Evolutionary conservation across 2,888 invertebrate species (phyloP), one percentile per base, ranked within the genome.

Genomic region (Netelia fuscicornis): DNA sequence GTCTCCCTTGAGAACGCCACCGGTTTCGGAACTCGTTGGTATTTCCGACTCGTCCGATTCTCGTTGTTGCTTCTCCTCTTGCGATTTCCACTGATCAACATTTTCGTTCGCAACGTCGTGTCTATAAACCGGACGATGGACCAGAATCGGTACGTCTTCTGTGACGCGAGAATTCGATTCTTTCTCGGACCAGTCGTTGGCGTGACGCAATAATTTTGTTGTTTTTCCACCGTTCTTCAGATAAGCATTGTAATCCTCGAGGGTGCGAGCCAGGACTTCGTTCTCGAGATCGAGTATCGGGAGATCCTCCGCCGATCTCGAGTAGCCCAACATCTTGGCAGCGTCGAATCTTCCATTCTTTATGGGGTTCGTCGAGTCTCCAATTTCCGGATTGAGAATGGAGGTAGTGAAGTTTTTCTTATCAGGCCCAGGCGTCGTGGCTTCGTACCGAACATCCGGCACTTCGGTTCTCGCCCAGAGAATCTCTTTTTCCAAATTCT

Each of bases 261-360:
- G 72, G 1, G 91, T 92, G 25, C 91, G 88, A 60, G 91, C 90
- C 17, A 92, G 88, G 2, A 93, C 90, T 37, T 93, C 91, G 68
- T 93, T 92, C 81, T 93, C 92, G 74, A 92, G 80, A 58, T 92
- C 92, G 52, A 92, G 82, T n/a, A 91, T 91, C 20, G 92, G 92
- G 5, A 92, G 79, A 17, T 92, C 92, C 78, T 92, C 92, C 10
- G 89, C 89, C 2, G 91, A 90, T 37, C 90, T 87, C 60, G 92
- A 90, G 83, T 93, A 93, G 9, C 92, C 92, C 8, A 93, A 82
- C 91, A 92, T 92, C 68, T 89, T 91, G 20, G 90, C 91, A 2
- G 90, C 90, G 56, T 91, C 91, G 85, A 90, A 92, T 81, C 87
- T 74, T 0, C 56, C n/a, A 54, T 58, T 78, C n/a, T 37, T 76